Percentiles rank a stretch among this genome's conserved stretches.
Evolutionary conservation across 1,140 invertebrate species (phyloP).

Genomic region (Caerostris extrusa): DNA sequence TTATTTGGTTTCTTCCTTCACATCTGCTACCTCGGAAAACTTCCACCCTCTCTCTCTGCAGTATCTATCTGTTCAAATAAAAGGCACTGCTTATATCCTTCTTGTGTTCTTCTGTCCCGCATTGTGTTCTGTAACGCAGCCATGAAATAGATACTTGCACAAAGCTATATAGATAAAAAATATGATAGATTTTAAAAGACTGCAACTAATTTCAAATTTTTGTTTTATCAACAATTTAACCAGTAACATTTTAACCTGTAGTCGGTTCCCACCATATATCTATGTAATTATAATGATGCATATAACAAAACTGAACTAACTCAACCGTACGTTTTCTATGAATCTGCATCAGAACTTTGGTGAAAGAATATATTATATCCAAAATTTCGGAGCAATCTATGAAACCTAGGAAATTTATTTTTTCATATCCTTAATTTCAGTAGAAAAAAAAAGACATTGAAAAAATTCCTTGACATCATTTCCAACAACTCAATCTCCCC

Average conservation of each 20-base stretch:
- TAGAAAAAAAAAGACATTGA: constrained; percentile 2
- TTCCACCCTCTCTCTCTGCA: constrained; percentile 1
- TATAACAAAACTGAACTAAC: not conserved
- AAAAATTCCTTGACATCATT: not conserved
- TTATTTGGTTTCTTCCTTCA: constrained; percentile 34
- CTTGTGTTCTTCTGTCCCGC: not conserved
- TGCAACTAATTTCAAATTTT: too few species aligned
- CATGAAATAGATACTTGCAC: too few species aligned
- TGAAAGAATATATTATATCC: constrained; percentile 3
- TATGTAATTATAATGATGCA: not conserved
- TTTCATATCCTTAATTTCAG: not conserved
- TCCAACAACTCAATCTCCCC: not conserved
- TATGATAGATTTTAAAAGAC: too few species aligned
- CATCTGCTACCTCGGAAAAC: constrained; percentile 44
- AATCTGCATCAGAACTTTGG: not conserved
- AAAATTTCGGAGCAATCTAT: not conserved
- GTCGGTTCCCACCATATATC: not conserved
- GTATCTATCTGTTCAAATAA: constrained; percentile 63
- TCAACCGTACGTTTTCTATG: too few species aligned
- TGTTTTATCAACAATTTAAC: too few species aligned
- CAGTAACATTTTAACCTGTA: too few species aligned
- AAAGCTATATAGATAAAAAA: too few species aligned
- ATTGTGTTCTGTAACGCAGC: too few species aligned
- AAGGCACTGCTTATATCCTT: constrained; percentile 1
- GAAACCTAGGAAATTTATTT: constrained; percentile 3